These are phyloP conservation scores for Oxycera nigricornis DNA, from an alignment of 2,888 invertebrate species.

Conservation along the genomic window DNA sequence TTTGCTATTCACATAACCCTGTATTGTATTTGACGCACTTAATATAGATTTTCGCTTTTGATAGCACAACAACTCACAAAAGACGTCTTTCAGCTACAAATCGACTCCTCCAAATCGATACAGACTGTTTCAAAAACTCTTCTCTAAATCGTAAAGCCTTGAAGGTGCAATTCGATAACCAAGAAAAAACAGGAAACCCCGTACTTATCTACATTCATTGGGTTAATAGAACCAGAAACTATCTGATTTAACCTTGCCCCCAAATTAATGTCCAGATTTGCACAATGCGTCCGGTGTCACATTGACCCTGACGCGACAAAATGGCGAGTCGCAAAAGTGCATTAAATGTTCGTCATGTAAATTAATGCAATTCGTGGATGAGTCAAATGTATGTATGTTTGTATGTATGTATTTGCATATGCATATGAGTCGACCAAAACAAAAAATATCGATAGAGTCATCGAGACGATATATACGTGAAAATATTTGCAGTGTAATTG, in stretches of 20 bases:
- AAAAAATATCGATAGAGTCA: not conserved
- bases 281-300: not conserved
- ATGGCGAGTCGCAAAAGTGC: not conserved
- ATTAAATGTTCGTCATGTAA: not conserved
- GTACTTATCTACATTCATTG: too few relatives aligned
- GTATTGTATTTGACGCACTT: too few relatives aligned
- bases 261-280: not conserved
- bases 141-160: too few relatives aligned
- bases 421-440: not conserved
- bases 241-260: not conserved
- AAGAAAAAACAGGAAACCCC: too few relatives aligned
- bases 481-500: slow-evolving; percentile 36
- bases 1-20: too few relatives aligned
- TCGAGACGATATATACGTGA: slow-evolving; percentile 3
- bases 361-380: not conserved
- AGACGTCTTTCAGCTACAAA: too few relatives aligned
- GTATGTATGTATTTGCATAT: not conserved
- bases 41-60: too few relatives aligned
- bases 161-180: too few relatives aligned
- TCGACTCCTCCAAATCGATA: too few relatives aligned
- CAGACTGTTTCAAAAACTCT: too few relatives aligned
- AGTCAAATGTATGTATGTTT: not conserved
- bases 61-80: too few relatives aligned
- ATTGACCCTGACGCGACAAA: slow-evolving; percentile 20
- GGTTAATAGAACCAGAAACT: too few relatives aligned